Percentiles rank a stretch among this genome's conserved stretches.
These are phyloP conservation scores for Plectropomus leopardus DNA, from an alignment of 2,113 vertebrate genomes.

Conservation along the genomic window DNA sequence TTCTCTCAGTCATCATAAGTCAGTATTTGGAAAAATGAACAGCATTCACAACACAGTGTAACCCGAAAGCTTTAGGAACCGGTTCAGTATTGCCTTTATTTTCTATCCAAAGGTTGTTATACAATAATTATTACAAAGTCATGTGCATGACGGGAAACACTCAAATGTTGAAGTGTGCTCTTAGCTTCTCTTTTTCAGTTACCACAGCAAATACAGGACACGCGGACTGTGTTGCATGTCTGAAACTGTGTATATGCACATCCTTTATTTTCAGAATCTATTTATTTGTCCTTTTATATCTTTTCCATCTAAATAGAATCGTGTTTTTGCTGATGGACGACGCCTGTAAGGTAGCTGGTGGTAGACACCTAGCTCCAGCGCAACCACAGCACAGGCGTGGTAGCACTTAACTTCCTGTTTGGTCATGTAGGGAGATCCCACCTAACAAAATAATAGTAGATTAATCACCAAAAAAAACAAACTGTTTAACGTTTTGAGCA, in stretches of 20 bases:
- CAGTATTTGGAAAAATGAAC: conserved; percentile 8
- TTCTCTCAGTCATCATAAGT: conserved; percentile 19
- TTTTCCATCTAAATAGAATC: conserved; percentile 8
- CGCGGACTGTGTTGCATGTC: conserved; percentile 28
- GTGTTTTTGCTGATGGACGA: conserved; percentile 29
- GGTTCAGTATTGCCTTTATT: conserved; percentile 62
- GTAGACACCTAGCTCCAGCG: conserved; percentile 33
- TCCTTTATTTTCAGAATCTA: conserved; percentile 22
- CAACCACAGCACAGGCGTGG: conserved; percentile 69
- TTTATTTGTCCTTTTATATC: conserved; percentile 37
- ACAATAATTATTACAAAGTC: conserved; percentile 25
- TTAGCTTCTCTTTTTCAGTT: conserved; percentile 31
- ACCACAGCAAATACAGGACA: conserved; percentile 9
- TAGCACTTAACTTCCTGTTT: conserved; percentile 75
- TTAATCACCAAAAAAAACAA: conserved; percentile 42
- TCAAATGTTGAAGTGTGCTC: conserved; percentile 25
- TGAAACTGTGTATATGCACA: conserved; percentile 30
- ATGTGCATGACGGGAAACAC: conserved; percentile 26
- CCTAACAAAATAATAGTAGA: conserved; percentile 30
- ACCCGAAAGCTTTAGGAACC: conserved; percentile 43
- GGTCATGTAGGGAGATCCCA: conserved; percentile 42
- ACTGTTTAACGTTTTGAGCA: conserved; percentile 22
- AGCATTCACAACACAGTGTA: conserved; percentile 26
- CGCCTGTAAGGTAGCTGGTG: conserved; percentile 60
- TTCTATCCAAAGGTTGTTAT: conserved; percentile 34